A percentile compares a stretch with the other conserved stretches of the same genome.
These are phyloP conservation scores for Marcusenius ussheri DNA, from an alignment of 2,113 vertebrate genomes.

Conservation along the genomic window DNA sequence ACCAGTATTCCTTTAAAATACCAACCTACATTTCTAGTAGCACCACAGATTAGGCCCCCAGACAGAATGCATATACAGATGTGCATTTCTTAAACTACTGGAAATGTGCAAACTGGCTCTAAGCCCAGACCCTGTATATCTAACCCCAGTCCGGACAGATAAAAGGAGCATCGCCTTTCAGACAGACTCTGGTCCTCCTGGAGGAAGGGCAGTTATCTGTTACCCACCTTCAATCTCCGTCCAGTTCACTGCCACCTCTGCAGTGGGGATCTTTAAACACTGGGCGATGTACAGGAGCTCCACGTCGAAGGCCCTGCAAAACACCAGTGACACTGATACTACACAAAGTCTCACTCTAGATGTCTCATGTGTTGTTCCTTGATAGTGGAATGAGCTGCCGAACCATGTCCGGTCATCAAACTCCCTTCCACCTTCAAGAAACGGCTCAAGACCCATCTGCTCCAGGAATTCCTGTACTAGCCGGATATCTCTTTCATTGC, in stretches of 20 bases:
- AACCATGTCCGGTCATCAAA: neutral
- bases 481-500: neutral
- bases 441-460: neutral
- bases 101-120: neutral
- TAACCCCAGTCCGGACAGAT: neutral
- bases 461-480: neutral
- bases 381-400: neutral
- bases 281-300: constrained; percentile 93
- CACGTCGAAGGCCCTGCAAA: constrained; percentile 89
- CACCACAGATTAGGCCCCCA: neutral
- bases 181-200: neutral
- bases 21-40: neutral
- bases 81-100: neutral
- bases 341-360: neutral
- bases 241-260: constrained; percentile 96
- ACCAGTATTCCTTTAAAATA: neutral
- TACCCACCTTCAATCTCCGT: constrained; percentile 92
- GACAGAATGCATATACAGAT: neutral
- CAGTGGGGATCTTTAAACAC: constrained; percentile 79
- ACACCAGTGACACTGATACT: neutral
- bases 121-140: neutral
- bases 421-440: neutral
- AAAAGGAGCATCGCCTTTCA: neutral
- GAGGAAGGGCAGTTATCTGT: neutral
- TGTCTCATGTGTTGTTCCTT: neutral